Evolutionary conservation across 2,888 invertebrate genomes (phyloP).

Genomic region (Plagodis pulveraria): DNA sequence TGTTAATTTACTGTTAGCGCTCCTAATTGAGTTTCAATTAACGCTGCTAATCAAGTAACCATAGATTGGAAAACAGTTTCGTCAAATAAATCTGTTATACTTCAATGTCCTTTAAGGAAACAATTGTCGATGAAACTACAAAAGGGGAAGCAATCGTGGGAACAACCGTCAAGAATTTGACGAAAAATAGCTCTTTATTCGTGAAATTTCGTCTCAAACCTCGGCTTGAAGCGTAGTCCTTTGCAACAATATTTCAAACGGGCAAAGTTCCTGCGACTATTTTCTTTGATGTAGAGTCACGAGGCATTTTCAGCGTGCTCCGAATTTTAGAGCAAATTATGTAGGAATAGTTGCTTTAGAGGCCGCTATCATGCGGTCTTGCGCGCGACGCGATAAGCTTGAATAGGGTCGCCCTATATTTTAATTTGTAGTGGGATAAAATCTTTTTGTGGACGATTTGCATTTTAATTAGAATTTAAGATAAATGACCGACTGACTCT

Average conservation of each 20-base stretch:
- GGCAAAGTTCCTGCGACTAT: constrained; percentile 48
- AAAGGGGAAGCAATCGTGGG: constrained; percentile 32
- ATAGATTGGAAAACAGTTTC: constrained; percentile 6
- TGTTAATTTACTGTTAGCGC: constrained; percentile 19
- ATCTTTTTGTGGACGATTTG: constrained; percentile 40
- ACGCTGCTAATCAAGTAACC: constrained; percentile 4
- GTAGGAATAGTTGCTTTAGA: constrained; percentile 69
- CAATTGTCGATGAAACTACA: constrained; percentile 20
- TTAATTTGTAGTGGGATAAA: constrained; percentile 38
- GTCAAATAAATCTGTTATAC: constrained; percentile 15
- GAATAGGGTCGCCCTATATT: constrained; percentile 36
- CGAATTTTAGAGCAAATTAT: constrained; percentile 69
- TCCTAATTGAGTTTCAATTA: constrained; percentile 22
- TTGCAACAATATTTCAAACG: constrained; percentile 51
- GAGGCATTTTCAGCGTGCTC: constrained; percentile 67
- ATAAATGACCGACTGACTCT: constrained; percentile 19
- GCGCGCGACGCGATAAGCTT: constrained; percentile 37
- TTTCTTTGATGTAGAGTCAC: constrained; percentile 72
- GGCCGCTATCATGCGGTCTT: constrained; percentile 49
- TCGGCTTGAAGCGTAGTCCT: constrained; percentile 39
- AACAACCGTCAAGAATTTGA: constrained; percentile 30
- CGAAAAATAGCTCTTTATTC: constrained; percentile 41
- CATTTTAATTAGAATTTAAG: constrained; percentile 37
- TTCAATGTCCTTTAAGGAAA: constrained; percentile 11
- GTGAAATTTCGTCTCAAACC: constrained; percentile 40